Percentiles rank a stretch among this genome's conserved stretches.
Conservation (phyloP, 2,888 invertebrate species). For the Netelia melanura region DNA sequence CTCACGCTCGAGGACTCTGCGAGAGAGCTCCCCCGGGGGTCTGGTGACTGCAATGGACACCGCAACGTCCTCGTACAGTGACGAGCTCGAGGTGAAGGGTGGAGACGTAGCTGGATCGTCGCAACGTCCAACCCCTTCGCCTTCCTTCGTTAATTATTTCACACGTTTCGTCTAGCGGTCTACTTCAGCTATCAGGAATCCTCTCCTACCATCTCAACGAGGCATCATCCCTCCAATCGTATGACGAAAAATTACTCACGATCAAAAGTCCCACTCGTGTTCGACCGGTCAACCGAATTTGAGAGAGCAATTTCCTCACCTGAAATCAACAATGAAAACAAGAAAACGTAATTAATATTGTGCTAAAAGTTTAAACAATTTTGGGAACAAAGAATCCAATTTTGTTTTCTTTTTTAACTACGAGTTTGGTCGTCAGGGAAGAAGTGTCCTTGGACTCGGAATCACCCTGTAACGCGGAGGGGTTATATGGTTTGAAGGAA, state of each 20-base stretch:
- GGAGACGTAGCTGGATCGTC: slow-evolving; percentile 79
- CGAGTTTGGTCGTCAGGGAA: not conserved
- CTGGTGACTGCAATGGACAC: slow-evolving; percentile 55
- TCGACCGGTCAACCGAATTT: slow-evolving; percentile 4
- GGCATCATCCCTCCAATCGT: not conserved
- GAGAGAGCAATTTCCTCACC: slow-evolving; percentile 51
- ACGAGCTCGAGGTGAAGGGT: slow-evolving; percentile 73
- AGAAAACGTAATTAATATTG: not conserved
- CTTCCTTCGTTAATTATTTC: slow-evolving; percentile 82
- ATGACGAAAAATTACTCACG: slow-evolving; percentile 21
- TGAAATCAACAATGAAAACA: slow-evolving; percentile 46
- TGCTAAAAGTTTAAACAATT: not conserved
- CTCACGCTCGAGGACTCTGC: slow-evolving; percentile 54
- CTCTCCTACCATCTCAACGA: slow-evolving; percentile 16
- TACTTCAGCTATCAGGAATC: slow-evolving; percentile 70
- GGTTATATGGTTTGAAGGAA: slow-evolving; percentile 41
- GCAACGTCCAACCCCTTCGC: slow-evolving; percentile 76
- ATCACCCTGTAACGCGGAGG: slow-evolving; percentile 50
- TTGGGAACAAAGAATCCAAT: not conserved
- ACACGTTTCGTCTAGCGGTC: slow-evolving; percentile 81
- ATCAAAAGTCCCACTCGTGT: not conserved
- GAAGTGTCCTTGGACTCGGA: slow-evolving; percentile 41
- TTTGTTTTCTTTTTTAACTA: not conserved
- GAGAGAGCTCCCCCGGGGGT: slow-evolving; percentile 65
- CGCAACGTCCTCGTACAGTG: slow-evolving; percentile 68